A percentile compares a stretch with the other conserved stretches of the same genome.
These are phyloP conservation scores for Geotrupes spiniger DNA, from an alignment of 2,888 invertebrate genomes.

Conservation along the genomic window DNA sequence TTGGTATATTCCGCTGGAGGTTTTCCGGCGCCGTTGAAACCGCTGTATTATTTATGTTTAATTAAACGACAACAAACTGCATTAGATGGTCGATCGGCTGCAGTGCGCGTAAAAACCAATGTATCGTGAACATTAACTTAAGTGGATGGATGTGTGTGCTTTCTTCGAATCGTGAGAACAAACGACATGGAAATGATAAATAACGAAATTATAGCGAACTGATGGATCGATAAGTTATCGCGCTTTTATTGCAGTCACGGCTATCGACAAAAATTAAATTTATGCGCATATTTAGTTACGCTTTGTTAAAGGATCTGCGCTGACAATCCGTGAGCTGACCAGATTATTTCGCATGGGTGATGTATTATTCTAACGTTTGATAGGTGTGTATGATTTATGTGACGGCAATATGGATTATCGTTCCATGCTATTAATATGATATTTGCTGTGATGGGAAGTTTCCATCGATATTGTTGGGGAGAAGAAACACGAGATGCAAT, in stretches of 20 bases:
- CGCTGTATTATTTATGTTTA: too few relatives aligned
- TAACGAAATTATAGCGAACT: constrained; percentile 6
- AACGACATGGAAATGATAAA: constrained; percentile 8
- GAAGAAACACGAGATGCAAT: too few relatives aligned
- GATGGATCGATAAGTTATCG: constrained; percentile 5
- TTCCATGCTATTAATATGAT: too few relatives aligned
- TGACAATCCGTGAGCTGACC: constrained; percentile 1
- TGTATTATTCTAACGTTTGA: neutral
- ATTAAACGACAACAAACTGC: too few relatives aligned
- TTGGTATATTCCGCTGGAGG: too few relatives aligned
- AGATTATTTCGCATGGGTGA: neutral
- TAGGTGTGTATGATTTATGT: neutral
- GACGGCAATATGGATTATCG: neutral
- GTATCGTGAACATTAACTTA: constrained; percentile 1
- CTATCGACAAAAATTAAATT: constrained; percentile 15
- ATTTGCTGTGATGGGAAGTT: too few relatives aligned
- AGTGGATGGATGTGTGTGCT: neutral
- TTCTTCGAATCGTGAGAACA: constrained; percentile 4
- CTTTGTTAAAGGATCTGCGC: constrained; percentile 12
- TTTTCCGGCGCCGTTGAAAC: too few relatives aligned
- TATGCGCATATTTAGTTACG: constrained; percentile 25
- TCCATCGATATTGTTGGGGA: too few relatives aligned
- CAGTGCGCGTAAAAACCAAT: neutral
- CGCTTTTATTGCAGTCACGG: constrained; percentile 3
- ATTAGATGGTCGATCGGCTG: neutral